Evolutionary conservation across 2,113 vertebrate genomes (phyloP), one percentile per base, ranked within the genome.

Genomic region (Upupa epops): DNA sequence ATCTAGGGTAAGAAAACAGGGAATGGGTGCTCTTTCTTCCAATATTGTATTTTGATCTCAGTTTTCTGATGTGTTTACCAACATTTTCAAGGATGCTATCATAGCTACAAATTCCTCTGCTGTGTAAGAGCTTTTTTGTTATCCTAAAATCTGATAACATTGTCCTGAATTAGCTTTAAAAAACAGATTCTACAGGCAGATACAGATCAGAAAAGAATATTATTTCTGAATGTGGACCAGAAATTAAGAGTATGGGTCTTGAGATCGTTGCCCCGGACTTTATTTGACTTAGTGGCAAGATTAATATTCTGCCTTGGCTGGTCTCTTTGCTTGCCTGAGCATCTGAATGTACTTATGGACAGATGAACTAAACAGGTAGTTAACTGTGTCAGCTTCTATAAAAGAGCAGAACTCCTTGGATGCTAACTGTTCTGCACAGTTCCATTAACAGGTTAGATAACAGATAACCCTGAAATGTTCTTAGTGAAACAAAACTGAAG

Each of bases 111-210:
- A 68, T 80, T 83, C 65, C 29, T 81, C 31, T 75, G 49, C 64
- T 76, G 29, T 48, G 52, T 64, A 63, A 66, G 49, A 83, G 77
- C 32, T 76, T 74, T 58, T 87, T 87, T 56, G 61, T 87, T 94
- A 93, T 72, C 86, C 84, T 83, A 64, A 87, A 93, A 91, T 63
- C 70, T 95, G 90, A 77, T 88, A 93, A 48, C 55, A 36, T 82
- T 87, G 68, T 90, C 64, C 63, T 11, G 34, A 87, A 70, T 87
- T 75, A 76, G 84, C 74, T 89, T 63, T 77, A 72, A 87, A 86
- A 92, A 93, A 59, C 87, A 92, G 81, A 93, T 86, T 96, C 88
- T 76, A 46, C 66, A 82, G 60, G 32, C 83, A 94, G 66, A 87
- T 60, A 73, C n/a, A 70, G 74, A 87, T 87, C 6, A 8, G 71